Conservation (phyloP, 2,888 invertebrate species). For the Diploptera punctata region DNA sequence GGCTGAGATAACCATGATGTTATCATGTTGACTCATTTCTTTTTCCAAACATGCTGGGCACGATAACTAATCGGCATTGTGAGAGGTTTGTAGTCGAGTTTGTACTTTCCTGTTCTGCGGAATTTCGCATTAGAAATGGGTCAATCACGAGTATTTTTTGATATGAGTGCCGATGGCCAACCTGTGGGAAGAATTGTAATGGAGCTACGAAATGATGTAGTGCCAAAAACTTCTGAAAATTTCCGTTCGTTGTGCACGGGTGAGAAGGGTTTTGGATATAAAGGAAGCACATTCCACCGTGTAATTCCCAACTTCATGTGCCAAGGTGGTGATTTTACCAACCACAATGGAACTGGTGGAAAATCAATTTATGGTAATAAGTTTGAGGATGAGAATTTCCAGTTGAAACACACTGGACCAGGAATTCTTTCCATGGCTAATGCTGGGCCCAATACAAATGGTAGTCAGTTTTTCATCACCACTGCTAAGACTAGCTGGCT, state of each 20-base stretch:
- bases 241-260: constrained; percentile 97
- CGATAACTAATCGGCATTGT: constrained; percentile 41
- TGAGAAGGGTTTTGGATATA: constrained; percentile 94
- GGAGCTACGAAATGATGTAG: constrained; percentile 92
- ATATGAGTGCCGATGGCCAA: constrained; percentile 82
- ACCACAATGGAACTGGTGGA: constrained; percentile 87
- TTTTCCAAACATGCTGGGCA: too few relatives aligned
- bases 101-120: constrained; percentile 25
- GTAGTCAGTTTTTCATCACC: constrained; percentile 97
- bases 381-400: constrained; percentile 97
- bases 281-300: constrained; percentile 92
- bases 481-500: constrained; percentile 93
- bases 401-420: constrained; percentile 90
- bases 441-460: constrained; percentile 95
- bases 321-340: constrained; percentile 95
- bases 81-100: constrained; percentile 7
- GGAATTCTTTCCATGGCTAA: constrained; percentile 93
- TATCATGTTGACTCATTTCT: too few relatives aligned
- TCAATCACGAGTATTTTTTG: constrained; percentile 87
- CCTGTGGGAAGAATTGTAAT: constrained; percentile 85
- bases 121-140: constrained; percentile 65
- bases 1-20: too few relatives aligned
- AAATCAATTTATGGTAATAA: constrained; percentile 97
- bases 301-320: constrained; percentile 98
- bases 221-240: constrained; percentile 95